These are phyloP conservation scores for Palloptera scutellata DNA, from an alignment of 2,888 invertebrate genomes.

Conservation along the genomic window DNA sequence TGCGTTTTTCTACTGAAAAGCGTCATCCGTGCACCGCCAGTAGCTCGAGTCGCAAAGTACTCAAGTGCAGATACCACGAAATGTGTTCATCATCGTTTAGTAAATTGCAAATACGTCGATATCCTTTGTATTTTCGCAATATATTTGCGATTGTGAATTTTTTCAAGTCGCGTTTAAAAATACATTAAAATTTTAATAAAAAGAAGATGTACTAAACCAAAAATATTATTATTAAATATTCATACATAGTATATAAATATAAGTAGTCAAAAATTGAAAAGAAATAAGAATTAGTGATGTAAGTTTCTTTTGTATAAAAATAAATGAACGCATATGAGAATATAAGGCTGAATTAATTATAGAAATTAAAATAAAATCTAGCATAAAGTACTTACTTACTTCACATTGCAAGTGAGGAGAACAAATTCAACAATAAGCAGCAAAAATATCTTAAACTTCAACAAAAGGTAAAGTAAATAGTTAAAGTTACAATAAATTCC, in stretches of 20 bases:
- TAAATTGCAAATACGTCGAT: constrained; percentile 47
- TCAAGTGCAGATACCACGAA: constrained; percentile 41
- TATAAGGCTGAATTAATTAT: not conserved
- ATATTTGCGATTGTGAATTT: constrained; percentile 60
- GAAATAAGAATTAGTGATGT: no score
- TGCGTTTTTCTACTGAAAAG: constrained; percentile 22
- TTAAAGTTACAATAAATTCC: no score
- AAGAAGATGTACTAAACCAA: constrained; percentile 28
- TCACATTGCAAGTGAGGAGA: not conserved
- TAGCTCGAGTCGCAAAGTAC: constrained; percentile 41
- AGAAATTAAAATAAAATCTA: no score
- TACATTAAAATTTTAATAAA: constrained; percentile 30
- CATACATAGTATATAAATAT: constrained; percentile 13
- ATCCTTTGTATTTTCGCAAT: constrained; percentile 62
- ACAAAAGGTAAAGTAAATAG: not conserved
- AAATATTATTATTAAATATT: constrained; percentile 22
- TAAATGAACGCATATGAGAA: constrained; percentile 1
- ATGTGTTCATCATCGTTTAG: constrained; percentile 54
- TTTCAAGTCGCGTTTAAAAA: constrained; percentile 63
- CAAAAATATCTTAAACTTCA: not conserved
- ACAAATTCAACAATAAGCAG: not conserved
- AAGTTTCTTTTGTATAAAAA: not conserved
- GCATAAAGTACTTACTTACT: not conserved
- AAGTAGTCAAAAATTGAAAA: not conserved
- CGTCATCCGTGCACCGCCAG: constrained; percentile 32